Conservation (phyloP, 2,797 vertebrate genomes). For the Melanotaenia parkinsoni region DNA sequence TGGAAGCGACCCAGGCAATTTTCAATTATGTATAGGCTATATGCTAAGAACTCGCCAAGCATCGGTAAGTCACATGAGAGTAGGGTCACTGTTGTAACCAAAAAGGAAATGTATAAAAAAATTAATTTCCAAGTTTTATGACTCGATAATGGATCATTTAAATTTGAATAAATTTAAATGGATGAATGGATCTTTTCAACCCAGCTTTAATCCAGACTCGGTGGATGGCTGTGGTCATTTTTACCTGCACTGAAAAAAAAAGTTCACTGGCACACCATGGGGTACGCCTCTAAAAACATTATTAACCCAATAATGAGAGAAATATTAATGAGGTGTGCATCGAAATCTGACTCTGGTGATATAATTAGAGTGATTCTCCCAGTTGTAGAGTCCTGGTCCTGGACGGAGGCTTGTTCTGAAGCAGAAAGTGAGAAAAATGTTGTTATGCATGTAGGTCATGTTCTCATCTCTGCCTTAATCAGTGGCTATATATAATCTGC, state of each 20-base stretch:
- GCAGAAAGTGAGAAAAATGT: conserved; percentile 79
- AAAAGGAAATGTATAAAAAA: no score
- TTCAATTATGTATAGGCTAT: no score
- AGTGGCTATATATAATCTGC: conserved; percentile 87
- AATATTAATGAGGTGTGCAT: conserved; percentile 78
- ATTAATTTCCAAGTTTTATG: no score
- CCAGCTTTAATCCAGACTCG: conserved; percentile 5
- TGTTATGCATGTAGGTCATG: conserved; percentile 88
- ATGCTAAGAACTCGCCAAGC: no score
- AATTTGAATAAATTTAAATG: no score
- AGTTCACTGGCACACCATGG: conserved; percentile 34
- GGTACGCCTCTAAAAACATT: conserved; percentile 59
- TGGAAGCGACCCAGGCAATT: no score
- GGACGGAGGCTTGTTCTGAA: conserved; percentile 78
- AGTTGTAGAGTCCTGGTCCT: conserved; percentile 81
- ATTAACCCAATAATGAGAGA: conserved; percentile 77
- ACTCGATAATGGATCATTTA: no score
- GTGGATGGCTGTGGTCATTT: conserved; percentile 32
- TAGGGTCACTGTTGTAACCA: no score
- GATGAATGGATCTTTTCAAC: no score
- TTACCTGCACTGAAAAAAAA: conserved; percentile 47
- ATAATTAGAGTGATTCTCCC: conserved; percentile 84
- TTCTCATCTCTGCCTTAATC: conserved; percentile 87
- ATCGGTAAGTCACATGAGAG: no score
- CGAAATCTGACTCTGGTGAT: conserved; percentile 77